Evolutionary conservation across 2,113 vertebrate species (phyloP), one percentile per base, ranked within the genome.

Genomic region (Carollia perspicillata): DNA sequence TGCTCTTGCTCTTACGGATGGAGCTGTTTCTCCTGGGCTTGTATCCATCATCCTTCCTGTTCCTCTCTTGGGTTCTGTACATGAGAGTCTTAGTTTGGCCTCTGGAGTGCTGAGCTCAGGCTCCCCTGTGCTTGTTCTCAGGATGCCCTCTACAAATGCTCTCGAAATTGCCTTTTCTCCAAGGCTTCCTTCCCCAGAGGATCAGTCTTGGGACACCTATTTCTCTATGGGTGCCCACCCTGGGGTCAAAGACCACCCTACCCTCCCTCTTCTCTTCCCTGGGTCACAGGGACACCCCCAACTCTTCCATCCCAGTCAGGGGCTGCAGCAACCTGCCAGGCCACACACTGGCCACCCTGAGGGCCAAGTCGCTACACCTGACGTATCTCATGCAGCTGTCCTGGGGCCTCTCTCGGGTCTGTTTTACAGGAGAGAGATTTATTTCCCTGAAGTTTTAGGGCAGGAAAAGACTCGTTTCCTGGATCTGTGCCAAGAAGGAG

Each of bases 391-490:
- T 42, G 42, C 0, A 12, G 81, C 90, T 93, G 66, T 68, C 90
- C 93, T 22, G 77, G 80, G 93, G 81, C 97, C 94, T 79, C 84
- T 77, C 55, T 77, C 71, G 28, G 89, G 81, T 91, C 95, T 94
- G 89, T 83, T 90, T 78, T 94, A 44, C 60, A 66, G 42, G 83
- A 96, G 37, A 84, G 94, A 95, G 97, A 97, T 97, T 97, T 97
- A 97, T 97, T 94, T 96, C 89, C 81, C 85, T 91, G 71, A 89
- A 33, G n/a, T 96, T 97, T 94, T 66, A 95, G 83, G 68, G 94
- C 97, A 97, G 95, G 97, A 97, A 97, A 96, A 97, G 93, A 93
- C 95, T 96, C 0, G 78, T 71, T 95, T 97, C 72, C 93, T 96
- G 96, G 97, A 96, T 77, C 69, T 23, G 8, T 58, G 95, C 97